Evolutionary conservation across 2,888 invertebrate genomes (phyloP).

Genomic region (Alsophila aescularia): DNA sequence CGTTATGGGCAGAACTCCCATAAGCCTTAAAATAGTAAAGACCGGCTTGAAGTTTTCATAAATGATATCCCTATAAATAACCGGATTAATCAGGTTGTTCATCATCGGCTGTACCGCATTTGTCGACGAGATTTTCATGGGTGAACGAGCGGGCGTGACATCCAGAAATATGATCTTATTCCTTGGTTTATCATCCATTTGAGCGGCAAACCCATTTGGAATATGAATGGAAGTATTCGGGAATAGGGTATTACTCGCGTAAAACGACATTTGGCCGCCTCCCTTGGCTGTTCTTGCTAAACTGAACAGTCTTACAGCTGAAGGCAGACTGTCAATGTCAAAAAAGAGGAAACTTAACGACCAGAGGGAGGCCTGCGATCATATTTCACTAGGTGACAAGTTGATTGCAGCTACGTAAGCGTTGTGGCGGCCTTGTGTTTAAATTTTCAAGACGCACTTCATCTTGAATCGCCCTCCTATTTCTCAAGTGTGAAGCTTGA

Average conservation of each 20-base stretch:
- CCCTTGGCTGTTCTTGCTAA: constrained; percentile 27
- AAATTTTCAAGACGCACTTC: constrained; percentile 67
- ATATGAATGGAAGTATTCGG: constrained; percentile 52
- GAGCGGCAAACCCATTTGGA: constrained; percentile 65
- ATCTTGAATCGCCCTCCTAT: constrained; percentile 55
- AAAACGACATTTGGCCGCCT: constrained; percentile 58
- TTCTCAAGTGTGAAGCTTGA: constrained; percentile 6
- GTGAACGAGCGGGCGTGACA: constrained; percentile 66
- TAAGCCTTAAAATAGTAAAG: constrained; percentile 69
- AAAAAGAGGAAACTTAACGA: constrained; percentile 51
- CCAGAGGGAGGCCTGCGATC: constrained; percentile 43
- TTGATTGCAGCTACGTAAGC: constrained; percentile 68
- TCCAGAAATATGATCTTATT: constrained; percentile 71
- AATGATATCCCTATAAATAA: constrained; percentile 68
- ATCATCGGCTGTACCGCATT: constrained; percentile 66
- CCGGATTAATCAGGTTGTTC: constrained; percentile 61
- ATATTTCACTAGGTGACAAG: constrained; percentile 73
- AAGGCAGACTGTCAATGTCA: constrained; percentile 47
- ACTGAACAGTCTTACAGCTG: constrained; percentile 36
- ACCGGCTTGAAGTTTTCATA: constrained; percentile 80
- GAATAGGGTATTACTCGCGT: constrained; percentile 58
- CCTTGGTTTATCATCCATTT: constrained; percentile 58
- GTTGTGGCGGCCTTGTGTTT: constrained; percentile 59
- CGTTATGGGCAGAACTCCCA: constrained; percentile 87
- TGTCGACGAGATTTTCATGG: constrained; percentile 54